Conservation (phyloP, 2,888 invertebrate genomes). For the Drosophila phalerata region DNA sequence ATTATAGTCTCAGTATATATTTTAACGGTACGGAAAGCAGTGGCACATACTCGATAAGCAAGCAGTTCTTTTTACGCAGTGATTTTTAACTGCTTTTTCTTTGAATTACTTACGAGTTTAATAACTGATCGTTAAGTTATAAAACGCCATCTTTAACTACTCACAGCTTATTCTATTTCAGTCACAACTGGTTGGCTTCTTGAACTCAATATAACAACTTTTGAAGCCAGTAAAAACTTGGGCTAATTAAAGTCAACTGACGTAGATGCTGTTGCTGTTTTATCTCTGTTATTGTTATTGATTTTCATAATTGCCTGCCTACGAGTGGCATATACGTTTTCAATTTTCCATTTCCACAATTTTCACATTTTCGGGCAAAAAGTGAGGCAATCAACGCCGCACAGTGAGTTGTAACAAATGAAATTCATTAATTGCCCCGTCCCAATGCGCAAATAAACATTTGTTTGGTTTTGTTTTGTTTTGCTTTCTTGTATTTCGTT, state of each 20-base stretch:
- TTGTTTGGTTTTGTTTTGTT: conserved; percentile 41
- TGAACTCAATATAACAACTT: background rate
- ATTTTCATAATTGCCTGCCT: conserved; percentile 36
- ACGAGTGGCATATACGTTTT: conserved; percentile 6
- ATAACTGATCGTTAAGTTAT: background rate
- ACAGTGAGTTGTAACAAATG: conserved; percentile 43
- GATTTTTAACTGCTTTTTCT: background rate
- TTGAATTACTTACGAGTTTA: background rate
- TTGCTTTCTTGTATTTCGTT: conserved; percentile 25
- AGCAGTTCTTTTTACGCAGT: background rate
- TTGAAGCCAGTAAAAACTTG: conserved; percentile 1
- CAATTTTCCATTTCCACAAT: conserved; percentile 19
- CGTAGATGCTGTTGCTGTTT: conserved; percentile 2
- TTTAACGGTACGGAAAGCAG: background rate
- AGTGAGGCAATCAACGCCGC: conserved; percentile 51
- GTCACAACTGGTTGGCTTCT: background rate
- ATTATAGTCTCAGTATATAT: background rate
- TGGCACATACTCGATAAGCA: background rate
- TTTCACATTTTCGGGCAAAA: conserved; percentile 26
- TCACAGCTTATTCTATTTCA: background rate
- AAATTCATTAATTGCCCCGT: conserved; percentile 72
- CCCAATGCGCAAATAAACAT: conserved; percentile 70
- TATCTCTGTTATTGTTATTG: conserved; percentile 35
- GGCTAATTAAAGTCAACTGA: conserved; percentile 58
- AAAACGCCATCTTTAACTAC: background rate